Percentiles rank a stretch among this genome's conserved stretches.
phyloP scores from a whole-genome alignment of 1,140 invertebrate genomes.

The Atta colombica region DNA sequence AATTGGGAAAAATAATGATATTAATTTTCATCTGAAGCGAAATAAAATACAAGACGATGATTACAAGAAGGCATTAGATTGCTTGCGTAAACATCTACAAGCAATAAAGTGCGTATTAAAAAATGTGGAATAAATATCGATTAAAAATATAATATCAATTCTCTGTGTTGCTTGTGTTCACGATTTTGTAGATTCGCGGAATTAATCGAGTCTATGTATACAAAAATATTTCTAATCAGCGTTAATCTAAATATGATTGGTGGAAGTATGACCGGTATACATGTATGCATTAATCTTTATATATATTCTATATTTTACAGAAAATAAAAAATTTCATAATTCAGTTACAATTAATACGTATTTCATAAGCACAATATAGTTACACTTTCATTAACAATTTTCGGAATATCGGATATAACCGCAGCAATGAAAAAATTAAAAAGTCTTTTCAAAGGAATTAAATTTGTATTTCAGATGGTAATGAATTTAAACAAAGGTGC shows the following conservation, averaged over 20 bases:
- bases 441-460: neutral
- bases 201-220: constrained; percentile 27
- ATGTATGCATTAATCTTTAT: neutral
- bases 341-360: neutral
- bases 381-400: neutral
- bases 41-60: constrained; percentile 6
- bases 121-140: neutral
- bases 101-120: constrained; percentile 36
- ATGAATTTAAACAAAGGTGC: constrained; percentile 22
- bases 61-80: neutral
- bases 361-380: neutral
- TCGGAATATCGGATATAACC: neutral
- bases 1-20: constrained; percentile 10
- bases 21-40: neutral
- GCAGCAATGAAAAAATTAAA: neutral
- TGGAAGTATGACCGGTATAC: constrained; percentile 28
- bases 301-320: neutral
- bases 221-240: constrained; percentile 13
- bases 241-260: constrained; percentile 6
- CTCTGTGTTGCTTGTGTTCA: neutral
- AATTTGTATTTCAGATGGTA: constrained; percentile 7
- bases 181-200: constrained; percentile 43
- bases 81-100: constrained; percentile 22
- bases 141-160: constrained; percentile 9
- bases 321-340: neutral